Evolutionary conservation across 2,113 vertebrate genomes (phyloP).

Genomic region (Leptobrachium ailaonicum): DNA sequence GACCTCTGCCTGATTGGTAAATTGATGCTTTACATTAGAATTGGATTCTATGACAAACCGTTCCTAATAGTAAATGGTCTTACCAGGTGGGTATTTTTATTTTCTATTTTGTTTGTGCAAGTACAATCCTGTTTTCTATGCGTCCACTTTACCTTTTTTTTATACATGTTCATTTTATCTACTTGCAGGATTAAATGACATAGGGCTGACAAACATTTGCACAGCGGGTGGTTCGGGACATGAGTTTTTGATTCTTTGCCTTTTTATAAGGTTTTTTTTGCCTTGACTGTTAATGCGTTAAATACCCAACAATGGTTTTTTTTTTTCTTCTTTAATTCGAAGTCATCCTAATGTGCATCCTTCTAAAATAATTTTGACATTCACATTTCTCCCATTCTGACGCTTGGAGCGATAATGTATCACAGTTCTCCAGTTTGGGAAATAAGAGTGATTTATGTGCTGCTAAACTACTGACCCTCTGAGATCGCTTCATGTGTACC

Average conservation of each 20-base stretch:
- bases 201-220: not conserved
- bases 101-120: no score
- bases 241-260: not conserved
- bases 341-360: not conserved
- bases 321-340: not conserved
- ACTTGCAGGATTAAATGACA: not conserved
- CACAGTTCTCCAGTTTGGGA: not conserved
- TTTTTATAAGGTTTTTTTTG: not conserved
- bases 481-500: not conserved
- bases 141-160: not conserved
- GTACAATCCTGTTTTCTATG: not conserved
- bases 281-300: not conserved
- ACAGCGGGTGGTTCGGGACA: not conserved
- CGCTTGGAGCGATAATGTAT: not conserved
- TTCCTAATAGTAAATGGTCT: no score
- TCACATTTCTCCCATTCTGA: not conserved
- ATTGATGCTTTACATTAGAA: no score
- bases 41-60: no score
- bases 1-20: no score
- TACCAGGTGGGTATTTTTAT: no score
- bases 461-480: conserved; percentile 1
- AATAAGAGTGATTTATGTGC: not conserved
- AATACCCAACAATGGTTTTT: not conserved
- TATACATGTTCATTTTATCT: not conserved
- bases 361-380: no score